Percentiles rank a stretch among this genome's conserved stretches.
Conservation (phyloP, 2,888 invertebrate genomes). For the Mechanitis messenoides region DNA sequence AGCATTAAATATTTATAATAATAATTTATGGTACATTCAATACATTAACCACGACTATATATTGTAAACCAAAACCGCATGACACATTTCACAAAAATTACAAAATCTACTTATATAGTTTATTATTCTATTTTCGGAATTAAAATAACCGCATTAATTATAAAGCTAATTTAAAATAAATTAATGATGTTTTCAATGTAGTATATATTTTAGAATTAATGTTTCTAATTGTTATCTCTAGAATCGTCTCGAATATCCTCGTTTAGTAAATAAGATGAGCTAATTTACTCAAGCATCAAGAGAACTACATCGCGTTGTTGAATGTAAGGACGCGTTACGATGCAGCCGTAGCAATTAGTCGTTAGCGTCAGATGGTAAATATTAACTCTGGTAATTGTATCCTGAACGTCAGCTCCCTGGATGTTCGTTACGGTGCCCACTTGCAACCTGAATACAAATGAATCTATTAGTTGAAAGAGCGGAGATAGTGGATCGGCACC, state of each 20-base stretch:
- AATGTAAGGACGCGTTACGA: slow-evolving; percentile 35
- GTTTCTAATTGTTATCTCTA: not conserved
- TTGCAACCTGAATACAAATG: slow-evolving; percentile 74
- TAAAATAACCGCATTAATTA: too few species aligned
- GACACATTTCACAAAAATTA: not conserved
- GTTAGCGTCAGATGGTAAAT: slow-evolving; percentile 72
- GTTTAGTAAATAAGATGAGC: not conserved
- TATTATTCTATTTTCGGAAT: too few species aligned
- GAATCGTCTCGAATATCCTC: not conserved
- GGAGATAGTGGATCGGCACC: slow-evolving; percentile 59
- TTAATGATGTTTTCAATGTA: too few species aligned
- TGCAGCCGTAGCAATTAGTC: slow-evolving; percentile 64
- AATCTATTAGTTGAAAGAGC: slow-evolving; percentile 70
- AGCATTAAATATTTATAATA: not conserved
- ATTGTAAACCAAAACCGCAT: not conserved
- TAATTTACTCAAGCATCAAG: slow-evolving; percentile 6
- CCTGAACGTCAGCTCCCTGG: slow-evolving; percentile 66
- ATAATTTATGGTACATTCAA: not conserved
- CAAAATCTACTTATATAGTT: too few species aligned
- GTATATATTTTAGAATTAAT: too few species aligned
- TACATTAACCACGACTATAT: slow-evolving; percentile 4
- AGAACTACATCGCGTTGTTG: slow-evolving; percentile 7
- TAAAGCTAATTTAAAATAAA: too few species aligned
- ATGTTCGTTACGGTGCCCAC: slow-evolving; percentile 72
- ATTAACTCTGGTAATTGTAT: slow-evolving; percentile 75